phyloP scores from a whole-genome alignment of 2,888 invertebrate genomes.

The Eupithecia exiguata region DNA sequence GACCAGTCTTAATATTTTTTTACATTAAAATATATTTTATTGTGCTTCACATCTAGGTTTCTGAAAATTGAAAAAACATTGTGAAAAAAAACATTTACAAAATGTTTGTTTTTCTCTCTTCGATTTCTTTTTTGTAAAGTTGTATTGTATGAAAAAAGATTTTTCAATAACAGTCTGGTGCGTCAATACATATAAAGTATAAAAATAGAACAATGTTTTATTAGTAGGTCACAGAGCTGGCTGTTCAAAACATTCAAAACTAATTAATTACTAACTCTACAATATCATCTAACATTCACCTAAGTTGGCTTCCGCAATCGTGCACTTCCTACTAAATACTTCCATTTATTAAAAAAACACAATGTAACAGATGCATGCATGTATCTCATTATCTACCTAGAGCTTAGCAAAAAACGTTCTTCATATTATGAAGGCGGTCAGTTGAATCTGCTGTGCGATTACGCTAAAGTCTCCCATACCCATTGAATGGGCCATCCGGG shows the following conservation, averaged over 20 bases:
- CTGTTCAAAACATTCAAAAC: background rate
- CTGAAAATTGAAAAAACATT: slow-evolving; percentile 20
- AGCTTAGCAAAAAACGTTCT: background rate
- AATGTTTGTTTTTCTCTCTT: background rate
- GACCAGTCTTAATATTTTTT: slow-evolving; percentile 43
- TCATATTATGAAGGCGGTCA: background rate
- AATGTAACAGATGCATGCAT: background rate
- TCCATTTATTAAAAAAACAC: background rate
- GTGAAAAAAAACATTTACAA: background rate
- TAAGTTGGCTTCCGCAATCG: background rate
- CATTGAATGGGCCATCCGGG: too few species aligned
- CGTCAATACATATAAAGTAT: too few species aligned
- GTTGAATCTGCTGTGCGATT: background rate
- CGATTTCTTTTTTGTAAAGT: too few species aligned
- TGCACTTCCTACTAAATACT: background rate
- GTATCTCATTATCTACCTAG: background rate
- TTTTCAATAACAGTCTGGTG: slow-evolving; percentile 24
- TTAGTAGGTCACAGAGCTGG: background rate
- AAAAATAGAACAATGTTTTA: background rate
- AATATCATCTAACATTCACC: background rate
- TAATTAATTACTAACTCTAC: background rate
- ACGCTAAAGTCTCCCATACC: too few species aligned
- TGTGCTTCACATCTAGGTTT: slow-evolving; percentile 31
- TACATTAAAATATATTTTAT: slow-evolving; percentile 29
- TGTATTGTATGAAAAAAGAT: too few species aligned